These are phyloP conservation scores for Branchipolynoe longqiensis DNA, from an alignment of 2,888 invertebrate species.

Conservation along the genomic window DNA sequence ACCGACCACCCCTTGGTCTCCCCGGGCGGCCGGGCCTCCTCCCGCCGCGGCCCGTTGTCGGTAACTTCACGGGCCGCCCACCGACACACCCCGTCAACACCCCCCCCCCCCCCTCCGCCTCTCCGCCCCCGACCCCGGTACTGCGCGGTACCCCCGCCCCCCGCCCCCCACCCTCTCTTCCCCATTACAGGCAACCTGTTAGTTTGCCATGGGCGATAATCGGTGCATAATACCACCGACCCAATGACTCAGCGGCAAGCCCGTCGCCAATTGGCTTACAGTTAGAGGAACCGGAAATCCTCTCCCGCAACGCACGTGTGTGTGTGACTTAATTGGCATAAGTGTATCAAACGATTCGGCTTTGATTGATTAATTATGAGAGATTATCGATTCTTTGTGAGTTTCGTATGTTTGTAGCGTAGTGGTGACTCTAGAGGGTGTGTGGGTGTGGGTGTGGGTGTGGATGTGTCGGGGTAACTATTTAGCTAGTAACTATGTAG, in stretches of 20 bases:
- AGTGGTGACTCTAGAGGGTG: too few species aligned
- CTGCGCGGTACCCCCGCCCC: conserved; percentile 31
- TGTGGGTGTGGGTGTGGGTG: too few species aligned
- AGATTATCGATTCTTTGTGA: too few species aligned
- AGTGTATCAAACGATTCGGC: neutral
- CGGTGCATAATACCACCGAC: neutral
- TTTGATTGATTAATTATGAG: conserved; percentile 13
- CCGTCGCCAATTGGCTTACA: conserved; percentile 3
- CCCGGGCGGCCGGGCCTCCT: too few species aligned
- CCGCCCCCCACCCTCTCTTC: neutral
- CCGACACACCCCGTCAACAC: conserved; percentile 7
- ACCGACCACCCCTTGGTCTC: too few species aligned
- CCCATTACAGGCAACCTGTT: neutral
- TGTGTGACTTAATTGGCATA: neutral
- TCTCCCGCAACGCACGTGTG: too few species aligned
- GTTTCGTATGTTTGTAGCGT: too few species aligned
- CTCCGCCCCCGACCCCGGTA: neutral
- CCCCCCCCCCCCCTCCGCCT: conserved; percentile 16
- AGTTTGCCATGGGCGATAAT: conserved; percentile 2
- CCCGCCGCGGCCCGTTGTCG: neutral
- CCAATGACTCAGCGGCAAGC: neutral
- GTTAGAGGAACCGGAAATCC: too few species aligned
- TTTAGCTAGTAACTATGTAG: too few species aligned
- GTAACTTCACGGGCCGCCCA: conserved; percentile 50
- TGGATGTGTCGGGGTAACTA: too few species aligned